Conservation (phyloP, 2,113 vertebrate species). For the Oncorhynchus clarkii region DNA sequence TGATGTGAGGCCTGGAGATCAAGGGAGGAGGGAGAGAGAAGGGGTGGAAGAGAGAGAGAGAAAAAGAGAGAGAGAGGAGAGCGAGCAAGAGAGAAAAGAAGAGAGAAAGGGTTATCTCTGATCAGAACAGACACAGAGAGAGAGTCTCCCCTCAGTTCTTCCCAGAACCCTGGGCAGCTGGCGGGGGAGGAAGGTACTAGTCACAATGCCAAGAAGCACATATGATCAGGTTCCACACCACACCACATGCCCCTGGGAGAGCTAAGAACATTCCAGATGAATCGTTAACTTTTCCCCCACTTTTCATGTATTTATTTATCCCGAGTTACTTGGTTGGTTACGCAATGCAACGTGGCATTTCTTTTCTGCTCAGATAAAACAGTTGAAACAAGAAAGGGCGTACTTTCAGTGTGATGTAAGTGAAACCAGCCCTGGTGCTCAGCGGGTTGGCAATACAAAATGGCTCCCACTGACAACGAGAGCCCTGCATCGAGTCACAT, state of each 20-base stretch:
- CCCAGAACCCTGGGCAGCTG: constrained; percentile 5
- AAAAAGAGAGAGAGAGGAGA: neutral
- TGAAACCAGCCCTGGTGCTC: constrained; percentile 48
- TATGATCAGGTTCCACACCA: neutral
- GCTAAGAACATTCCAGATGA: neutral
- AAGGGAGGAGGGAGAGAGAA: neutral
- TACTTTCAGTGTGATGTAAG: constrained; percentile 32
- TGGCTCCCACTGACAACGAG: constrained; percentile 44
- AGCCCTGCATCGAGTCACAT: neutral
- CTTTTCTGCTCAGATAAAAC: constrained; percentile 30
- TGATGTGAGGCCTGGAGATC: neutral
- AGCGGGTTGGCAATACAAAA: constrained; percentile 42
- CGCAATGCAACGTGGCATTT: constrained; percentile 50
- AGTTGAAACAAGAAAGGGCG: constrained; percentile 13
- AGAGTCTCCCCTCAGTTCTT: neutral
- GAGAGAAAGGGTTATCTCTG: neutral
- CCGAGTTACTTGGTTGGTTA: constrained; percentile 28
- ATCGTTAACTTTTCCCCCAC: neutral
- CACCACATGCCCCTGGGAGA: too few species aligned
- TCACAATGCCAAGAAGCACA: neutral
- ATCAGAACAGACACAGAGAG: neutral
- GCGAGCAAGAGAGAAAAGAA: neutral
- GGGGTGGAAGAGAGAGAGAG: neutral
- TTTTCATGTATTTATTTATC: constrained; percentile 28
- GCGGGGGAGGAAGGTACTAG: too few species aligned